A percentile compares a stretch with the other conserved stretches of the same genome.
Conservation (phyloP, 2,797 vertebrate species). For the Chelonia mydas region DNA sequence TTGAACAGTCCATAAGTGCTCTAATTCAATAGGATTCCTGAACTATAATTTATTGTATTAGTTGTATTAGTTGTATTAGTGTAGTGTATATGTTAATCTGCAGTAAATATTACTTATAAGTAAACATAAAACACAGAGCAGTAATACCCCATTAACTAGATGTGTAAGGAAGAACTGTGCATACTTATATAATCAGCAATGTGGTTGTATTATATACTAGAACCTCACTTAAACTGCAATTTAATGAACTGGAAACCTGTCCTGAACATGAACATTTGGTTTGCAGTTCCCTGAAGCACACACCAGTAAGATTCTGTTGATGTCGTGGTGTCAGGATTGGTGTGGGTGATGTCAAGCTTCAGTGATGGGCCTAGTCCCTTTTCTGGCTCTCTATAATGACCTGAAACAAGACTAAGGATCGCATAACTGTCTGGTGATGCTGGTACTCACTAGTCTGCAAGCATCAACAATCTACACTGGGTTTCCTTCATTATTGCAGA, state of each 20-base stretch:
- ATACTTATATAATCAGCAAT: background rate
- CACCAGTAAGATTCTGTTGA: background rate
- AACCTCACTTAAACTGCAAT: background rate
- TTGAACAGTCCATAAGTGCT: background rate
- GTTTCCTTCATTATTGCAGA: background rate
- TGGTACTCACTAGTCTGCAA: background rate
- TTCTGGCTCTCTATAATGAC: background rate
- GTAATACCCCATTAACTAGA: background rate
- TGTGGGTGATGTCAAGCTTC: background rate
- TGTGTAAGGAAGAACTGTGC: background rate
- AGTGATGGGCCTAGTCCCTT: fast-evolving
- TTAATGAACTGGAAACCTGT: background rate
- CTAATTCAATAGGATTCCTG: background rate
- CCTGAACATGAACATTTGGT: background rate
- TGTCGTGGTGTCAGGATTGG: background rate
- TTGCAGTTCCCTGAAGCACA: background rate
- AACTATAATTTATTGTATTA: background rate
- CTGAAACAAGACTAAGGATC: background rate
- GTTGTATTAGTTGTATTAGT: background rate
- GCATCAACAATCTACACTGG: background rate
- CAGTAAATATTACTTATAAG: background rate
- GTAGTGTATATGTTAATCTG: background rate
- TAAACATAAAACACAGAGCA: background rate
- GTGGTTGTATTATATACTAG: background rate
- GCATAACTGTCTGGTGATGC: background rate